Evolutionary conservation across 2,888 invertebrate species (phyloP), one percentile per base, ranked within the genome.

Genomic region (Ochropleura plecta): DNA sequence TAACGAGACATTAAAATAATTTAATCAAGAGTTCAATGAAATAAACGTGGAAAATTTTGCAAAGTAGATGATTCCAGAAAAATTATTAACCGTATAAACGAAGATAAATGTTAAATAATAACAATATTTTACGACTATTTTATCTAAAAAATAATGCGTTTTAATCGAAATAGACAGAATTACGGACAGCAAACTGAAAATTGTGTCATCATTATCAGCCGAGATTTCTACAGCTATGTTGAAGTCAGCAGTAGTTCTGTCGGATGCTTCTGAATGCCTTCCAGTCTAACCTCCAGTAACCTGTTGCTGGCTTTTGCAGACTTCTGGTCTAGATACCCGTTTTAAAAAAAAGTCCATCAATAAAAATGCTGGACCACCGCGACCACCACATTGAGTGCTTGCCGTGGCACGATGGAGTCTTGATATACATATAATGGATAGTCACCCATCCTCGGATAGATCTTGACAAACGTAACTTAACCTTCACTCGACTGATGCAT

Each of bases 11-110:
- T 67, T 9, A n/a, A 65, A 55, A 42, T 53, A 30, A 48, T 49
- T 18, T 60, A 12, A 53, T 62, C 53, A 44, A 6, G 20, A 82
- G 49, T 66, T 76, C 62, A 81, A 51, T 76, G 18, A 48, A 81
- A 81, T 42, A 2, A 46, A 62, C 14, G n/a, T 82, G 83, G 78
- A 82, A 82, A 68, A 51, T 82, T 80, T 78, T 42, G 46, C 42
- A n/a, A 60, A 42, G 1, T 16, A 42, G 59, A 67, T 64, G 49
- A 64, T 55, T 48, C 30, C 2, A 6, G 10, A 30, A 16, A 30
- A 14, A 18, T 46, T 60, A 71, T 7, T 51, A 70, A 48, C 51
- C 8, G 0, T 64, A 53, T 67, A 30, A 30, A 51, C 9, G 14
- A 14, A 77, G 63, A 82, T 63, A 63, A 51, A 66, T 8, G 18